These are phyloP conservation scores for Pristis pectinata DNA, from an alignment of 2,797 vertebrate genomes.

Conservation along the genomic window DNA sequence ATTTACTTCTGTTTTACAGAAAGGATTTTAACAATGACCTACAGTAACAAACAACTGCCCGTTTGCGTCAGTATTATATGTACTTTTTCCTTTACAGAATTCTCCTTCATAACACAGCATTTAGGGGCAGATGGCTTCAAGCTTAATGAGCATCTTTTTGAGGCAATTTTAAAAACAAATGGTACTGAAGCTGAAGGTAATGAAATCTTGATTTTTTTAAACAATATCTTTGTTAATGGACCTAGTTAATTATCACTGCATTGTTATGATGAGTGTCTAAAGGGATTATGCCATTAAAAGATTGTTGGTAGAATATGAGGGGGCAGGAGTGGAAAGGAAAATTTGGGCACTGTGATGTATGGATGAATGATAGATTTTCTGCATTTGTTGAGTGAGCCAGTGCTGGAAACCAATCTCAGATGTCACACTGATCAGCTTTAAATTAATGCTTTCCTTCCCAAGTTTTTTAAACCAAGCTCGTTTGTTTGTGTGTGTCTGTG, in stretches of 20 bases:
- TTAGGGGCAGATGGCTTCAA: conserved; percentile 8
- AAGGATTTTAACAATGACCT: neutral
- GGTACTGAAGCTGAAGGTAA: conserved; percentile 32
- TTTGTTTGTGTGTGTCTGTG: too few relatives aligned
- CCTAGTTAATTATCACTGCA: neutral
- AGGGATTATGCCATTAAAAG: neutral
- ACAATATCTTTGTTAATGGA: conserved; percentile 21
- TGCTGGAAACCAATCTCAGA: conserved; percentile 23
- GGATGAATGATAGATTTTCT: neutral
- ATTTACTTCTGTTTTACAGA: neutral
- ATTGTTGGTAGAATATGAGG: neutral
- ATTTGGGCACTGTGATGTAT: neutral
- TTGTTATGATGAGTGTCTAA: neutral
- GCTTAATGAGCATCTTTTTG: conserved; percentile 23
- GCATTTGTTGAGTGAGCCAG: conserved; percentile 1
- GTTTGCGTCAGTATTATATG: neutral
- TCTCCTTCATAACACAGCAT: conserved; percentile 27
- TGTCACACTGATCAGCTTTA: conserved; percentile 1
- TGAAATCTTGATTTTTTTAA: conserved; percentile 13
- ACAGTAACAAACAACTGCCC: neutral
- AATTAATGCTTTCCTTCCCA: conserved; percentile 17
- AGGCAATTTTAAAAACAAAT: conserved; percentile 32
- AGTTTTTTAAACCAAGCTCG: neutral
- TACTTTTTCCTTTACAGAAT: conserved; percentile 33
- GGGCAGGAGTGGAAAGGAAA: neutral